A percentile compares a stretch with the other conserved stretches of the same genome.
Evolutionary conservation across 2,888 invertebrate species (phyloP).

Genomic region (Dryadula phaetusa): DNA sequence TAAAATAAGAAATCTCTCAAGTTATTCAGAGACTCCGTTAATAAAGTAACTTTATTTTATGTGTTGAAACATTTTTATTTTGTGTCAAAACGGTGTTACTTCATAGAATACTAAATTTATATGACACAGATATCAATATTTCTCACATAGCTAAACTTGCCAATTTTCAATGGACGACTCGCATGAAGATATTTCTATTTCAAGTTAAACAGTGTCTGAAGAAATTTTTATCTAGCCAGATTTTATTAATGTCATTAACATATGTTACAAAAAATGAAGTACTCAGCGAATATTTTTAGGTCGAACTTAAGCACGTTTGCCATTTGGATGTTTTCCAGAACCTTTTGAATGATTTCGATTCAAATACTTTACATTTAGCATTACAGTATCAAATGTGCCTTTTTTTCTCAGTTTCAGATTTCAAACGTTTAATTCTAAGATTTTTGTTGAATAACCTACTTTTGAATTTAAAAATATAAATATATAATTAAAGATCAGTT

Average conservation of each 20-base stretch:
- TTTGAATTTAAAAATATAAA: neutral
- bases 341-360: conserved; percentile 40
- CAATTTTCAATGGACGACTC: neutral
- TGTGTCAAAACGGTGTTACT: too few relatives aligned
- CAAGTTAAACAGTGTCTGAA: neutral
- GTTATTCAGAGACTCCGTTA: neutral
- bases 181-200: neutral
- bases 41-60: neutral
- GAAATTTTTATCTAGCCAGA: neutral
- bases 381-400: conserved; percentile 25
- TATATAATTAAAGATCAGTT: too few relatives aligned
- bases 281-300: conserved; percentile 38
- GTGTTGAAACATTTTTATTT: neutral
- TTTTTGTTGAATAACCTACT: neutral
- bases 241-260: neutral
- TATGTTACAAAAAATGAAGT: conserved; percentile 21
- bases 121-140: too few relatives aligned
- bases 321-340: conserved; percentile 45
- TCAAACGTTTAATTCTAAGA: neutral
- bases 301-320: conserved; percentile 44
- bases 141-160: too few relatives aligned
- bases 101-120: too few relatives aligned
- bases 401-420: neutral
- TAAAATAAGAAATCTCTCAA: conserved; percentile 3
- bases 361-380: conserved; percentile 35